phyloP scores from a whole-genome alignment of 2,113 vertebrate genomes.

The Noctilio leporinus region DNA sequence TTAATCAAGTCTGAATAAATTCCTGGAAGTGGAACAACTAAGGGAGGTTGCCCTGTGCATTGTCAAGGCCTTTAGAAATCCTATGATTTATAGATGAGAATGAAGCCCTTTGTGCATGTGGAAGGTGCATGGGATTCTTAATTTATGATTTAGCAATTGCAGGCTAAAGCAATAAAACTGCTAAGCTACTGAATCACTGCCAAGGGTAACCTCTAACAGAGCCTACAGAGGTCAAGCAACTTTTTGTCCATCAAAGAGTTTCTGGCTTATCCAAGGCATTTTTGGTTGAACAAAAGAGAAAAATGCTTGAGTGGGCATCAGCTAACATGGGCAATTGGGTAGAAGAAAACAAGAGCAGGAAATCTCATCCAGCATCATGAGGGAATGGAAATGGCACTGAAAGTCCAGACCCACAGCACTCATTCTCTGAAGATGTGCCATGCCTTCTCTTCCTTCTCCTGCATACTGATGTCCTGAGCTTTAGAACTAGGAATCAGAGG shows the following conservation, averaged over 20 bases:
- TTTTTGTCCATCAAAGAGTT: background rate
- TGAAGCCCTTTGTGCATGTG: background rate
- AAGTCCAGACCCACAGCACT: background rate
- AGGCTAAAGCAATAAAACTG: background rate
- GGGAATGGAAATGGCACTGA: background rate
- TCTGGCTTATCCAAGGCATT: background rate
- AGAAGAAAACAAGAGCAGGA: background rate
- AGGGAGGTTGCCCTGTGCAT: background rate
- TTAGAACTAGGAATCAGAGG: background rate
- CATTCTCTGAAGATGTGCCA: background rate
- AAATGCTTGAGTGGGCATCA: background rate
- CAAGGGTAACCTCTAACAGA: background rate
- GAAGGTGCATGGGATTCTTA: background rate
- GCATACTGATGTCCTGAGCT: background rate
- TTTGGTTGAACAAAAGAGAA: background rate
- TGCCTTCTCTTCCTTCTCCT: background rate
- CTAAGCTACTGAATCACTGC: slow-evolving; percentile 12
- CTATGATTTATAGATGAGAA: slow-evolving; percentile 35
- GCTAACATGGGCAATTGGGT: background rate
- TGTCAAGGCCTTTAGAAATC: slow-evolving; percentile 22
- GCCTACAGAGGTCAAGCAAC: slow-evolving; percentile 6
- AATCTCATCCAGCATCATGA: background rate
- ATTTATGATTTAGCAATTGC: slow-evolving; percentile 21
- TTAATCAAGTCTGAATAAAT: slow-evolving; percentile 47
- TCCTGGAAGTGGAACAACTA: slow-evolving; percentile 23